Percentiles rank a stretch among this genome's conserved stretches.
Conservation (phyloP, 2,888 invertebrate species). For the Philaethria dido region DNA sequence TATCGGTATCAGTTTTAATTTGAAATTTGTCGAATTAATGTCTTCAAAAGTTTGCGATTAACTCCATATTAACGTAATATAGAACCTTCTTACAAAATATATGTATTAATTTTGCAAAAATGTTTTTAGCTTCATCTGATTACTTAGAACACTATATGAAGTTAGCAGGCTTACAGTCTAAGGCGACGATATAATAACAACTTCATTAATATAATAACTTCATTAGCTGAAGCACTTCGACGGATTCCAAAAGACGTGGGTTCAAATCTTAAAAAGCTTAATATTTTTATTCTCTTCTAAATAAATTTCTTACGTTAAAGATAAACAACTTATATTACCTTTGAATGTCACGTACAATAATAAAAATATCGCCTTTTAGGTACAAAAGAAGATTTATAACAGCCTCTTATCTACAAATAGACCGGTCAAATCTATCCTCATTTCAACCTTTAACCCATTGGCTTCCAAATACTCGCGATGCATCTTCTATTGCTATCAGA, state of each 20-base stretch:
- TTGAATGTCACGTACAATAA: neutral
- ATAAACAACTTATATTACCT: constrained; percentile 43
- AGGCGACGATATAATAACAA: too few relatives aligned
- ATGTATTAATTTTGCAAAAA: too few relatives aligned
- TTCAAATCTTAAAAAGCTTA: neutral
- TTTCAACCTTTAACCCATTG: constrained; percentile 19
- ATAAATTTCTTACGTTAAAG: neutral
- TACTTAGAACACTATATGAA: too few relatives aligned
- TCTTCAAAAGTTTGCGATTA: too few relatives aligned
- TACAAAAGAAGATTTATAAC: constrained; percentile 19
- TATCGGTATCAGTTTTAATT: too few relatives aligned
- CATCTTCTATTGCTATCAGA: constrained; percentile 23
- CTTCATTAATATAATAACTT: too few relatives aligned
- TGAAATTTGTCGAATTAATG: too few relatives aligned
- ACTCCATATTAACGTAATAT: too few relatives aligned
- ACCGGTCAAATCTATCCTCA: constrained; percentile 23
- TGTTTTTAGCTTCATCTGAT: too few relatives aligned
- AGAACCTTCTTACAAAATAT: too few relatives aligned
- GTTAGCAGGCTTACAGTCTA: too few relatives aligned
- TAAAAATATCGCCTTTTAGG: neutral
- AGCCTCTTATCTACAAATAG: constrained; percentile 22
- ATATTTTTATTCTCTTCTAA: too few relatives aligned
- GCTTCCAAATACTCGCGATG: constrained; percentile 20
- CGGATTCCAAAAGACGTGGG: neutral
- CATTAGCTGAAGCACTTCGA: neutral